Conservation (phyloP, 2,113 vertebrate species). For the Paramisgurnus dabryanus region DNA sequence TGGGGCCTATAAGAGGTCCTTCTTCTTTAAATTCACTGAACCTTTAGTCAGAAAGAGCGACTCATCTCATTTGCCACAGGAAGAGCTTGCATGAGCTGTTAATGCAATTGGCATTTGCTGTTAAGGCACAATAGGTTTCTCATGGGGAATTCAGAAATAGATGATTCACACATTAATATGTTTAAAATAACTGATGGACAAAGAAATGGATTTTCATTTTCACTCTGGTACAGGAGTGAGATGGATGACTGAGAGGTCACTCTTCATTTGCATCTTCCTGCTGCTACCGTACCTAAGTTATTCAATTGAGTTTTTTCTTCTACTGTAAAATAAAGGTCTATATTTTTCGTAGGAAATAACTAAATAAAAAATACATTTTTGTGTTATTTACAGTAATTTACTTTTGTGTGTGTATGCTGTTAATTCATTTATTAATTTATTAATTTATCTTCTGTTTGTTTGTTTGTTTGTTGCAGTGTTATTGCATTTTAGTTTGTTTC, state of each 20-base stretch:
- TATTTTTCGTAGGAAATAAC: too few relatives aligned
- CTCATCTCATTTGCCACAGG: constrained; percentile 6
- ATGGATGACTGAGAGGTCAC: constrained; percentile 18
- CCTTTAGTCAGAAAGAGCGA: background rate
- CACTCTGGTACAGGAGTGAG: background rate
- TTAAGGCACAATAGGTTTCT: constrained; percentile 70
- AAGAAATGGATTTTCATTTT: constrained; percentile 54
- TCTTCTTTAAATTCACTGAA: background rate
- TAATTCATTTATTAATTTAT: too few relatives aligned
- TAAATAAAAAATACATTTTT: too few relatives aligned
- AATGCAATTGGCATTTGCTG: constrained; percentile 68
- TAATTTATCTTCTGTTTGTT: too few relatives aligned
- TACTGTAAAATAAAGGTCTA: constrained; percentile 5
- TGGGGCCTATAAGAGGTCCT: background rate
- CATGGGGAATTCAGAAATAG: constrained; percentile 65
- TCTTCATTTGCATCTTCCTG: constrained; percentile 5
- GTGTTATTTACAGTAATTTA: too few relatives aligned
- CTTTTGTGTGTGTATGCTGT: too few relatives aligned
- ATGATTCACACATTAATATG: constrained; percentile 66
- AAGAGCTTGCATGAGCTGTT: constrained; percentile 53
- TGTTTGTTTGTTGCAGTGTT: too few relatives aligned
- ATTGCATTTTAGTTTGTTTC: too few relatives aligned
- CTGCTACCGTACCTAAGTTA: constrained; percentile 5
- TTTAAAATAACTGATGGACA: constrained; percentile 54
- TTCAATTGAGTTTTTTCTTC: background rate